Conservation (phyloP, 2,797 vertebrate species). For the Taeniopygia guttata region DNA sequence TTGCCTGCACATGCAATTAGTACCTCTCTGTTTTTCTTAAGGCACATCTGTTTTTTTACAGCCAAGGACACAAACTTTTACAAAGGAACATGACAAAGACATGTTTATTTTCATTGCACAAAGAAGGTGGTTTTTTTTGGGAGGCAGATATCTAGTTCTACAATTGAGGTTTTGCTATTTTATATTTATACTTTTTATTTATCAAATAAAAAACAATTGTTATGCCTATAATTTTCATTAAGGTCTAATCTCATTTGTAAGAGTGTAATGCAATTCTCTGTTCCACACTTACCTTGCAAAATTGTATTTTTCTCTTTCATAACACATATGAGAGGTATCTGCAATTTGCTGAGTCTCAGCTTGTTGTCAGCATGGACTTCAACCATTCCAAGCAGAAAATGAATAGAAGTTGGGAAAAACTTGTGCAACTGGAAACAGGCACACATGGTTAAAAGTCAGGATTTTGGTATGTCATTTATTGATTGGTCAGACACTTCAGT, state of each 20-base stretch:
- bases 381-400: background rate
- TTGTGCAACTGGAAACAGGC: background rate
- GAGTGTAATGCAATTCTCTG: background rate
- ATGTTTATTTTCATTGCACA: background rate
- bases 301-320: background rate
- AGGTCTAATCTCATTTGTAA: background rate
- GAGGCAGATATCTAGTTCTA: background rate
- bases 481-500: conserved; percentile 50
- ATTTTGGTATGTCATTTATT: conserved; percentile 42
- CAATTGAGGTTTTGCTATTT: background rate
- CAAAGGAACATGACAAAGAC: background rate
- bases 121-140: background rate
- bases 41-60: background rate
- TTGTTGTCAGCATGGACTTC: background rate
- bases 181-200: background rate
- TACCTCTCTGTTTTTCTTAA: background rate
- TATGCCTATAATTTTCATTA: background rate
- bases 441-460: conserved; percentile 43
- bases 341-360: background rate
- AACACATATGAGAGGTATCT: background rate
- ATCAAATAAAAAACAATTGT: background rate
- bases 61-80: background rate
- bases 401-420: conserved; percentile 13
- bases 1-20: background rate
- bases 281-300: background rate